These are phyloP conservation scores for Melanostoma scalare DNA, from an alignment of 2,888 invertebrate genomes.

Conservation along the genomic window DNA sequence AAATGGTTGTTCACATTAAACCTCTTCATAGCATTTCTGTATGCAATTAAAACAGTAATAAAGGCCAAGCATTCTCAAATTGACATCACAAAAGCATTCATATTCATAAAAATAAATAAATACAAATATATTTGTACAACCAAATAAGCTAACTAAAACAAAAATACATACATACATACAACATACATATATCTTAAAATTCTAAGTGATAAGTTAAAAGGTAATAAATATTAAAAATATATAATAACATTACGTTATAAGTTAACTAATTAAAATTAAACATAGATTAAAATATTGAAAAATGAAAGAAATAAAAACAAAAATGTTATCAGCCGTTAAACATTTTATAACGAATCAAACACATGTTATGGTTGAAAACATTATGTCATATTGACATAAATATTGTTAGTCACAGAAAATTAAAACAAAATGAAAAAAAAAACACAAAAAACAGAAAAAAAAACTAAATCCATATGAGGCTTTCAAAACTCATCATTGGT, in stretches of 20 bases:
- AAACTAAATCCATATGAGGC: slow-evolving; percentile 59
- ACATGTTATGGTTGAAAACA: slow-evolving; percentile 71
- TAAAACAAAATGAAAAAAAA: slow-evolving; percentile 33
- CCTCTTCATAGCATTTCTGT: not conserved
- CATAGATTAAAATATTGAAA: slow-evolving; percentile 40
- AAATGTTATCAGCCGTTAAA: slow-evolving; percentile 72
- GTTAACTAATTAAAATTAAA: slow-evolving; percentile 62
- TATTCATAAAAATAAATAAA: slow-evolving; percentile 28
- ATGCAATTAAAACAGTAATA: slow-evolving; percentile 5
- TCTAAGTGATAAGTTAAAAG: slow-evolving; percentile 55
- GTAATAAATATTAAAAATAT: slow-evolving; percentile 16
- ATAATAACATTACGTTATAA: slow-evolving; percentile 59
- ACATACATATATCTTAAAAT: slow-evolving; percentile 43
- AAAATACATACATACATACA: too few species aligned
- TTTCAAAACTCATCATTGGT: slow-evolving; percentile 58
- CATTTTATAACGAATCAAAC: slow-evolving; percentile 72
- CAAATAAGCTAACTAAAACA: slow-evolving; percentile 38
- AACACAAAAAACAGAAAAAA: slow-evolving; percentile 25
- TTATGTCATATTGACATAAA: slow-evolving; percentile 73
- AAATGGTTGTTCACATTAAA: not conserved
- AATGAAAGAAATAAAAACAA: slow-evolving; percentile 10
- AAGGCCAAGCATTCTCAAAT: not conserved
- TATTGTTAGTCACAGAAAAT: slow-evolving; percentile 64
- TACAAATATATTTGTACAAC: slow-evolving; percentile 63
- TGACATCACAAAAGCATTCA: slow-evolving; percentile 36